Evolutionary conservation across 2,797 vertebrate species (phyloP), one percentile per base, ranked within the genome.

Genomic region (Anas bernieri): DNA sequence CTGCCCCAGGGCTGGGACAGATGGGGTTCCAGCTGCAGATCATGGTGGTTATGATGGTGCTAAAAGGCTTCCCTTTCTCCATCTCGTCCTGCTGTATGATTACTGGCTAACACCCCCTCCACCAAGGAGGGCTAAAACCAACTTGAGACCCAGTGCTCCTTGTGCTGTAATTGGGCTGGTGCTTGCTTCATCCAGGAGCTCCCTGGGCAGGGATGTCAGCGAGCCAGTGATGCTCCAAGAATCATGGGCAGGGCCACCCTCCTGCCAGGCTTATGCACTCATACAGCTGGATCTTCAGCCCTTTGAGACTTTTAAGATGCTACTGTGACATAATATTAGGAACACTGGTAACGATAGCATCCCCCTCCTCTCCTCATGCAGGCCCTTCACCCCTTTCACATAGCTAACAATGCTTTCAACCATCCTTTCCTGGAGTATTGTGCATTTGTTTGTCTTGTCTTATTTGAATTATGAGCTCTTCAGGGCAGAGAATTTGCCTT

Each of bases 391-490:
- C 10, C 26, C 50, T 78, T 81, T 76, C 55, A 56, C 0, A 0
- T 12, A 62, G 63, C 52, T 88, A 81, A 52, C 52, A 88, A 91
- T 54, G 12, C 61, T 82, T 84, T 74, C 74, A 61, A 6, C n/a
- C 48, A 79, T 25, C 12, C 7, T 63, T 75, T 96, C 83, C 11
- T 0, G 0, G 73, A 90, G 20, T 56, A 39, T 6, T 31, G 28
- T 50, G 80, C 14, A 11, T 63, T 84, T 80, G 39, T 74, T 92
- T 94, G 59, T 58, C 54, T 91, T 83, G 59, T 76, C 59, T 84
- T 91, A 68, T 87, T 95, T 93, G 78, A 94, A 88, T 88, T 88
- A 82, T 14, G 87, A 90, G 17, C 74, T 94, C 61, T 83, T 90
- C 68, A 74, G 52, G 56, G 41, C n/a, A 86, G 61, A 84, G 31